Percentiles rank a stretch among this genome's conserved stretches.
Conservation (phyloP, 1,140 invertebrate species). For the Zaprionus vittiger region DNA sequence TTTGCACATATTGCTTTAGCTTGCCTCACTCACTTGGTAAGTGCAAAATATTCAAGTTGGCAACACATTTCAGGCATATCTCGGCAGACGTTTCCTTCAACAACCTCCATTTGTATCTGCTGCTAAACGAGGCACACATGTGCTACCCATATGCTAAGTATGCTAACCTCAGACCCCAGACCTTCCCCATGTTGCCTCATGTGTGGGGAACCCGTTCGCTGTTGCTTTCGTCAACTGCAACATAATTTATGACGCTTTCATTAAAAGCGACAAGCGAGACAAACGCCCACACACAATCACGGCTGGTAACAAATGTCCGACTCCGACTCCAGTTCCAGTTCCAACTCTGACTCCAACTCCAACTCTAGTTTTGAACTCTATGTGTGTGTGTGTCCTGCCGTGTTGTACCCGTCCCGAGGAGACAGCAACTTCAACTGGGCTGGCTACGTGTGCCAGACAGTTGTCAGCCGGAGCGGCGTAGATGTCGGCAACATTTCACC, state of each 20-base stretch:
- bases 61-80: not conserved
- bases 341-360: not conserved
- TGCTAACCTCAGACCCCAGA: constrained; percentile 33
- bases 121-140: constrained; percentile 25
- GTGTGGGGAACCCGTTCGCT: constrained; percentile 29
- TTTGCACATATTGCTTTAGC: not conserved
- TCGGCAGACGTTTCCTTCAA: not conserved
- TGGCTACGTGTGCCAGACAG: constrained; percentile 74
- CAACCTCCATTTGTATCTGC: constrained; percentile 28
- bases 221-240: constrained; percentile 83
- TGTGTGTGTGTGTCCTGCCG: constrained; percentile 18
- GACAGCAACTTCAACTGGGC: constrained; percentile 46
- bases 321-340: constrained; percentile 9
- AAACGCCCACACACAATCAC: constrained; percentile 80
- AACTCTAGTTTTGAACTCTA: constrained; percentile 30
- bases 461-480: constrained; percentile 58
- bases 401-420: not conserved
- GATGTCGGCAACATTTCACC: constrained; percentile 77
- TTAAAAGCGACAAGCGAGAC: constrained; percentile 81
- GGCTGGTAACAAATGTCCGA: constrained; percentile 63
- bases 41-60: not conserved
- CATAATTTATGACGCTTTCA: constrained; percentile 84
- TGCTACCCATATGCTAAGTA: constrained; percentile 68
- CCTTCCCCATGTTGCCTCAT: constrained; percentile 19
- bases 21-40: not conserved